Evolutionary conservation across 2,113 vertebrate species (phyloP).

Genomic region (Taurulus bubalis): DNA sequence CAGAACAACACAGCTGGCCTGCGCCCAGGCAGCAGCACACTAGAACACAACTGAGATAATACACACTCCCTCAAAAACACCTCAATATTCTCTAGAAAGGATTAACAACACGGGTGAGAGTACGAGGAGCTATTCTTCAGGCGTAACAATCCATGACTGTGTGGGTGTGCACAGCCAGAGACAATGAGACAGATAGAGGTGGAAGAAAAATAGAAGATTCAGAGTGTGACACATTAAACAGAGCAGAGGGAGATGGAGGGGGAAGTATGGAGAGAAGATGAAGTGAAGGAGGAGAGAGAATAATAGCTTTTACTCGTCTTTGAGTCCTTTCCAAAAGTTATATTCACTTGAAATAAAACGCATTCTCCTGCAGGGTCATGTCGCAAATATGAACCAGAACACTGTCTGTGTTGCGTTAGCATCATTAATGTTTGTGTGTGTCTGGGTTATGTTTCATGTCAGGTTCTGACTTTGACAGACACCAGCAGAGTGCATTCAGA

Average conservation of each 20-base stretch:
- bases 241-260: slow-evolving; percentile 32
- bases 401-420: not conserved
- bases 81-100: slow-evolving; percentile 46
- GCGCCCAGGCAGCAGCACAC: slow-evolving; percentile 43
- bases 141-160: slow-evolving; percentile 40
- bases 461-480: slow-evolving; percentile 18
- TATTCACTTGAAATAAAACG: slow-evolving; percentile 10
- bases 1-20: slow-evolving; percentile 48
- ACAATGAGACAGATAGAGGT: not conserved
- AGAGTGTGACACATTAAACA: slow-evolving; percentile 25
- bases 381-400: slow-evolving; percentile 3
- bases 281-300: slow-evolving; percentile 13
- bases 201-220: slow-evolving; percentile 6
- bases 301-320: not conserved
- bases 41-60: slow-evolving; percentile 53
- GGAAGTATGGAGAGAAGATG: slow-evolving; percentile 18
- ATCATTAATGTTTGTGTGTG: not conserved
- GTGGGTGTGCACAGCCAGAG: slow-evolving; percentile 57
- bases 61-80: slow-evolving; percentile 61
- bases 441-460: slow-evolving; percentile 5
- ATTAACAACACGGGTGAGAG: slow-evolving; percentile 60
- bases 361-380: not conserved
- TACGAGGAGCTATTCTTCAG: slow-evolving; percentile 50
- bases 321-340: not conserved
- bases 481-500: too few relatives aligned